Evolutionary conservation across 1,140 invertebrate genomes (phyloP), one percentile per base, ranked within the genome.

Genomic region (Listronotus bonariensis): DNA sequence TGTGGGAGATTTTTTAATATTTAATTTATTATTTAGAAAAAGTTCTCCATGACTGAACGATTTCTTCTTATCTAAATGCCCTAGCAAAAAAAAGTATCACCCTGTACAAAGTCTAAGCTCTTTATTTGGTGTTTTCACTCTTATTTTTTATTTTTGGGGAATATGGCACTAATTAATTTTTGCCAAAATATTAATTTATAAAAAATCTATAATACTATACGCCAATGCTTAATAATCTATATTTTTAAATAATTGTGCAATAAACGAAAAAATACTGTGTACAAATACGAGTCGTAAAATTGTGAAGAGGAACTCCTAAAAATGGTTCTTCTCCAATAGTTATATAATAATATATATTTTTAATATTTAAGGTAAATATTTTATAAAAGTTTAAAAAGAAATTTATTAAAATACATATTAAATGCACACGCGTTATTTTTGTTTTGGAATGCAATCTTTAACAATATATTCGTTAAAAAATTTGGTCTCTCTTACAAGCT

Each of bases 341-440:
- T 20, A 55, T 63, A 62, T n/a, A n/a, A n/a, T n/a, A n/a, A n/a
- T 62, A 60, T 49, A 53, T 18, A 15, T 42, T 56, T 43, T 26
- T 42, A 61, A 42, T 54, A 54, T 61, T 55, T 41, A 64, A 62
- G 61, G 61, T 65, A 65, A 65, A 65, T 14, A 51, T 31, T 63
- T 65, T 65, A 48, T 65, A 65, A 41, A 63, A 55, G 54, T 56
- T 36, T 51, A 49, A 65, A 51, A 65, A 57, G 52, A 65, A 65
- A 65, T 65, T 65, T 65, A 65, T 65, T 65, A 65, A 65, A 65
- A 63, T 63, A 63, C 61, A 63, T 56, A 49, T 56, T 49, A 56
- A 65, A 65, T 65, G 36, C 53, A 43, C 14, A 57, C 38, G 36
- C 26, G 52, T 36, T 36, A 10, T 41, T 53, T 48, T 56, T 54